A percentile compares a stretch with the other conserved stretches of the same genome.
These are phyloP conservation scores for Dolichopus griseipennis DNA, from an alignment of 2,888 invertebrate genomes.

Conservation along the genomic window DNA sequence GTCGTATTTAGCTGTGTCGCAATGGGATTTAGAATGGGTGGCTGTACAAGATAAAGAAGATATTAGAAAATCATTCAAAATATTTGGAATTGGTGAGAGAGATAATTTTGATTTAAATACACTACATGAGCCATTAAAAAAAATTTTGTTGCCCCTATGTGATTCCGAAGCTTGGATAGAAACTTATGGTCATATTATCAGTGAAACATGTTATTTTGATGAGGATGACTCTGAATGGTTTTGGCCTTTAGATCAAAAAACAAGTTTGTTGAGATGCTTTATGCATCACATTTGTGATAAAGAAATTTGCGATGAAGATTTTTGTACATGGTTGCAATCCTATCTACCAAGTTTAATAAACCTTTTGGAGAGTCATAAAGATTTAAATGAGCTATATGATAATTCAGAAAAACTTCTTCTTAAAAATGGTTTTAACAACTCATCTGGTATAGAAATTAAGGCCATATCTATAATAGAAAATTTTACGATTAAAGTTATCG, in stretches of 20 bases:
- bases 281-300: conserved; percentile 7
- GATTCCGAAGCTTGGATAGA: conserved; percentile 7
- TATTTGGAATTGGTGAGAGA: conserved; percentile 11
- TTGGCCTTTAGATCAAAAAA: conserved; percentile 8
- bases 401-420: conserved; percentile 8
- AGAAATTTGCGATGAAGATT: conserved; percentile 8
- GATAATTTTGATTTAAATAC: conserved; percentile 9
- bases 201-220: conserved; percentile 7
- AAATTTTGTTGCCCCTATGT: conserved; percentile 1
- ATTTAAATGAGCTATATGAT: conserved; percentile 3
- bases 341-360: conserved; percentile 9
- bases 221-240: conserved; percentile 7
- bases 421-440: conserved; percentile 8
- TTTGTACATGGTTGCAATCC: conserved; percentile 8
- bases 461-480: conserved; percentile 9
- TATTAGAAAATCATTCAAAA: conserved; percentile 7
- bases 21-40: conserved; percentile 11
- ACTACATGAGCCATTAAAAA: background rate
- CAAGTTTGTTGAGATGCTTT: conserved; percentile 9
- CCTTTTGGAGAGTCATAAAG: conserved; percentile 4
- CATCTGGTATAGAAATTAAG: conserved; percentile 8
- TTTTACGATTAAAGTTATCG: conserved; percentile 9
- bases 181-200: conserved; percentile 8
- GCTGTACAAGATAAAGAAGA: conserved; percentile 11
- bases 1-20: conserved; percentile 3